Conservation (phyloP, 2,797 vertebrate species). For the Masticophis lateralis region DNA sequence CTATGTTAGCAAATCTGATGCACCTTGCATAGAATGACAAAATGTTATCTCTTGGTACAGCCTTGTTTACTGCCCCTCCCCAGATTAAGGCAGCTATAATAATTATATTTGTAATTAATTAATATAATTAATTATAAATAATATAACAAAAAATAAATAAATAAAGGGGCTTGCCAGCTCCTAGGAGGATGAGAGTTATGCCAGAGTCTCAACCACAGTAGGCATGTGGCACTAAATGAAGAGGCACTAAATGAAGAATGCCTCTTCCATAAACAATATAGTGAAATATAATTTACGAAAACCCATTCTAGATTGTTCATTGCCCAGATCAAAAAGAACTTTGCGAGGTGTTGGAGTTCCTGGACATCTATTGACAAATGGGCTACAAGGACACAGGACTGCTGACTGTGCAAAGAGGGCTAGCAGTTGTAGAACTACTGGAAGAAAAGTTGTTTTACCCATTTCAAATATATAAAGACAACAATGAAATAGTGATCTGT, state of each 20-base stretch:
- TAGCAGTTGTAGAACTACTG: background rate
- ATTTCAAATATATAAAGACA: background rate
- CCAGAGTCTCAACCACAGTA: background rate
- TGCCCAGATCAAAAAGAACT: background rate
- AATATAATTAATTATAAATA: background rate
- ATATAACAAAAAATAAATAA: background rate
- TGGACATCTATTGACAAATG: background rate
- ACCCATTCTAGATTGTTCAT: background rate
- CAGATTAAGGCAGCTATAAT: background rate
- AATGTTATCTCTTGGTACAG: background rate
- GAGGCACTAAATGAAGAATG: background rate
- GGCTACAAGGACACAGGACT: background rate
- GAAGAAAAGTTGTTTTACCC: background rate
- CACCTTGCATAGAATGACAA: background rate
- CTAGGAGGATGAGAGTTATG: background rate
- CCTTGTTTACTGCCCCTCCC: background rate
- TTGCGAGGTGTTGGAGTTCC: background rate
- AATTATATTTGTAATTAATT: background rate
- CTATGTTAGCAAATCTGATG: background rate
- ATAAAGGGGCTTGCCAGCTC: background rate
- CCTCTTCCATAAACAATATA: background rate
- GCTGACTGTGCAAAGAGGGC: background rate
- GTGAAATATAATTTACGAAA: background rate
- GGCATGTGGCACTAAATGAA: background rate
- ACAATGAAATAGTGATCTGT: background rate